Evolutionary conservation across 30 jellyfish, hydroid and myxozoan species (phyloP).

Genomic region (Nemopilema nomurai): DNA sequence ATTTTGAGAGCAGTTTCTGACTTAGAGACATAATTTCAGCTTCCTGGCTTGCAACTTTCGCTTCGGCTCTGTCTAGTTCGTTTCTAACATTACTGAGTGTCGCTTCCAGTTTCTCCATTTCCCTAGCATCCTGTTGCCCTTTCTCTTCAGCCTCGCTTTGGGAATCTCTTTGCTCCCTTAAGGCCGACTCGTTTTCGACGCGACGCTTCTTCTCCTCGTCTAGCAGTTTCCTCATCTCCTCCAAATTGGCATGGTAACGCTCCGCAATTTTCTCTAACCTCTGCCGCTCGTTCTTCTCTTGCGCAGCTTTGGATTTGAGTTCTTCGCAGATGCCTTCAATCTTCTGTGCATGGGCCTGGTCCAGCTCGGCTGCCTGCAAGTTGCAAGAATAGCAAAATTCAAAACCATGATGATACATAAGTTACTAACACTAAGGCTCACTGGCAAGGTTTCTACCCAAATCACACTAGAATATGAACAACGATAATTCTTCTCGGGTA

Average conservation of each 20-base stretch:
- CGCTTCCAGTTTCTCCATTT: conserved; percentile 40
- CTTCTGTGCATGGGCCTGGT: conserved; percentile 49
- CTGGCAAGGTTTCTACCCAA: too few species aligned
- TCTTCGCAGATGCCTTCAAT: conserved; percentile 49
- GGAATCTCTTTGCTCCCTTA: conserved; percentile 16
- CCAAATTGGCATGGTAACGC: conserved; percentile 68
- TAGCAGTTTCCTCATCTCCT: conserved; percentile 66
- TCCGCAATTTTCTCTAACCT: conserved; percentile 65
- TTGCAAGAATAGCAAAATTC: background rate
- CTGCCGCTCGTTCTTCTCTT: conserved; percentile 66
- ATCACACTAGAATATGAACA: too few species aligned
- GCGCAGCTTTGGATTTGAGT: conserved; percentile 40
- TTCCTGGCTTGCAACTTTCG: conserved; percentile 42
- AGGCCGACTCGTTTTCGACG: conserved; percentile 43
- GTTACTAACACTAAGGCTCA: too few species aligned
- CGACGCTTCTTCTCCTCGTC: conserved; percentile 65
- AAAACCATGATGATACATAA: too few species aligned
- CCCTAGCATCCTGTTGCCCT: conserved; percentile 49
- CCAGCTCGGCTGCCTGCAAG: conserved; percentile 53
- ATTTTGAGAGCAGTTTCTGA: conserved; percentile 42
- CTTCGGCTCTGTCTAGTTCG: conserved; percentile 53
- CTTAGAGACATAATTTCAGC: conserved; percentile 46
- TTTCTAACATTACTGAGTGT: conserved; percentile 23
- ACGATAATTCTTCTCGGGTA: too few species aligned
- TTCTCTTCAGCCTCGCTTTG: conserved; percentile 51